Base-by-base conservation (phyloP, 53 echinoderm and acorn worm species). In the Echinometra lucunter region DNA sequence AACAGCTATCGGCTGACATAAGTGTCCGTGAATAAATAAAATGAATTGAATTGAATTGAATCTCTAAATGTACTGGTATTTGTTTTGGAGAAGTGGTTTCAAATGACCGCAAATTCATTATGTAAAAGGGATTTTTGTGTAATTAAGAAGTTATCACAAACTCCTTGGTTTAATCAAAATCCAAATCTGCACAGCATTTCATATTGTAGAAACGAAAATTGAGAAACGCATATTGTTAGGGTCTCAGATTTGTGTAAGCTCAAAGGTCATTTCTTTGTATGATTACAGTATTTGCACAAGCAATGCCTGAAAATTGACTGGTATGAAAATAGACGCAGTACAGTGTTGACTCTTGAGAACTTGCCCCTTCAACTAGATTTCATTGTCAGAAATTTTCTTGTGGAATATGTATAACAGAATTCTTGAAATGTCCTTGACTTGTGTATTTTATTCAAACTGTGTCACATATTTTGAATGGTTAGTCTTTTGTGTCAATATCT, bases 261-360 rank as follows among this genome's bases (percentile, higher is more conserved):
- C 38, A 78, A 78, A 78, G 78, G 78, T 78, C 78, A 78, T 38
- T 63, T 72, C 72, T 72, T 72, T 72, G 13, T 72, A n/a, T n/a
- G n/a, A n/a, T 23, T 23, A 78, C 17, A 3, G 6, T 40, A 8
- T 38, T 42, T 21, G 35, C 19, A 78, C 78, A 78, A 21, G 78
- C 38, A 38, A 38, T 40, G 0, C 10, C n/a, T 12, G 2, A 70
- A 10, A 70, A 10, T 69, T 0, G n/a, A n/a, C 32, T 7, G 27
- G 28, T 1, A 30, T 70, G 70, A 30, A 70, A 70, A 70, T 30
- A 70, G 70, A 34, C 70, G 32, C 8, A n/a, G n/a, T n/a, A 6
- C 40, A 17, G 21, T 75, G 75, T 75, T 75, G 15, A 38, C 38
- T 19, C 6, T 40, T 42, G 21, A 19, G 38, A 78, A 38, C 1